These are phyloP conservation scores for Canis aureus DNA, from an alignment of 2,113 vertebrate species.

Conservation along the genomic window DNA sequence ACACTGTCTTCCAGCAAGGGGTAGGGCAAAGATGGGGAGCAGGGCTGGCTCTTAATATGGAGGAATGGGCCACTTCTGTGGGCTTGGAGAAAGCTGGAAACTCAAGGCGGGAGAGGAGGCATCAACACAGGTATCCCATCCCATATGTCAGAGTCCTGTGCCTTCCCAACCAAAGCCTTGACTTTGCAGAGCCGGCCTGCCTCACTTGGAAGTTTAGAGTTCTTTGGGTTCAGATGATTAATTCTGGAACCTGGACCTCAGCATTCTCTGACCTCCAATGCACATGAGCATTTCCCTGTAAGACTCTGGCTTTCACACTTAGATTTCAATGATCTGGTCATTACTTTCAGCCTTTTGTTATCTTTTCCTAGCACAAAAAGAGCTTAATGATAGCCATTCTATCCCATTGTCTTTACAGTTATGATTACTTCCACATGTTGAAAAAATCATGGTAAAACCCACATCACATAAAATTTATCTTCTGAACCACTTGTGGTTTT, in stretches of 20 bases:
- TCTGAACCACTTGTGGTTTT: not conserved
- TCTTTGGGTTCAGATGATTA: not conserved
- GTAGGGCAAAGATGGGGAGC: not conserved
- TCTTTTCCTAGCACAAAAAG: not conserved
- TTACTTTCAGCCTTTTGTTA: conserved; percentile 8
- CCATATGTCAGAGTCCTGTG: not conserved
- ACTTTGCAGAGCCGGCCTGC: not conserved
- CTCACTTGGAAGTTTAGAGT: not conserved
- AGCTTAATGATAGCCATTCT: not conserved
- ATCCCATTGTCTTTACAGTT: not conserved
- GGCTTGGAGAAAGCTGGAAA: not conserved
- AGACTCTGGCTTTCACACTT: not conserved
- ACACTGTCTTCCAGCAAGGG: not conserved
- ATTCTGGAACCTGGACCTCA: not conserved
- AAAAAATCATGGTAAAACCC: not conserved
- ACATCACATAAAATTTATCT: not conserved
- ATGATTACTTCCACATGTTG: not conserved
- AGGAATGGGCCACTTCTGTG: not conserved
- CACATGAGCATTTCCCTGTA: not conserved
- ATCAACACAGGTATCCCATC: not conserved
- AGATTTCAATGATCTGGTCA: not conserved
- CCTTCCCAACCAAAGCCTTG: not conserved
- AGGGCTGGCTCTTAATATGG: not conserved
- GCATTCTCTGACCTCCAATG: not conserved
- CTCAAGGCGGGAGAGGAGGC: not conserved